A percentile compares a stretch with the other conserved stretches of the same genome.
Evolutionary conservation across 2,888 invertebrate species (phyloP).

Genomic region (Aphidoletes aphidimyza): DNA sequence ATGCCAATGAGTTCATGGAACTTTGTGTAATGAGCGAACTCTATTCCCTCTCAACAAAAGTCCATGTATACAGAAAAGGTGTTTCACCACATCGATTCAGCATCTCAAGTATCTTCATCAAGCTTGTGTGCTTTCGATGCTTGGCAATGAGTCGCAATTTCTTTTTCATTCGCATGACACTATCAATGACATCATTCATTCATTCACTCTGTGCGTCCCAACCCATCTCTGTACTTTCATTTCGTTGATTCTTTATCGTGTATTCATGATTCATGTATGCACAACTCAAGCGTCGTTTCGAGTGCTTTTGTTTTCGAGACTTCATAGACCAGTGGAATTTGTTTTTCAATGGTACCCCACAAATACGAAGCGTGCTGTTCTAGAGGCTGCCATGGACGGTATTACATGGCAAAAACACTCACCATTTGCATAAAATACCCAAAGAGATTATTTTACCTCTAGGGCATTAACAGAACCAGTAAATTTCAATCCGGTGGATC

Average conservation of each 20-base stretch:
- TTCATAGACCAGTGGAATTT: conserved; percentile 5
- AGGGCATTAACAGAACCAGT: conserved; percentile 13
- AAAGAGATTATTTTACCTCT: conserved; percentile 24
- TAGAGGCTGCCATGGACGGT: neutral
- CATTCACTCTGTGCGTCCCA: neutral
- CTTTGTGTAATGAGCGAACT: no score
- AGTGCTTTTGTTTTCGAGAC: conserved; percentile 13
- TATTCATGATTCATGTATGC: neutral
- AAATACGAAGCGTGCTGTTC: conserved; percentile 7
- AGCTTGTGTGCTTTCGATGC: neutral
- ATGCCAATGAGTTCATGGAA: no score
- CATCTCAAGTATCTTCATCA: no score
- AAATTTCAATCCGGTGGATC: conserved; percentile 15
- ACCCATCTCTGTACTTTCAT: neutral
- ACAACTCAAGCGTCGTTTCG: no score
- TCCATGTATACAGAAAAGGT: neutral
- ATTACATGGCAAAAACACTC: neutral
- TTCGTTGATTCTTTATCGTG: neutral
- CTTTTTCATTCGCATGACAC: neutral
- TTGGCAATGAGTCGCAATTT: neutral
- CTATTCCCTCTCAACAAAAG: no score
- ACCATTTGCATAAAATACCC: neutral
- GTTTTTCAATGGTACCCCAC: conserved; percentile 1
- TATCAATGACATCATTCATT: neutral
- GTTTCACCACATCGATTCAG: conserved; percentile 27